Evolutionary conservation across 1,140 invertebrate species (phyloP).

Genomic region (Hypsibius dujardini): DNA sequence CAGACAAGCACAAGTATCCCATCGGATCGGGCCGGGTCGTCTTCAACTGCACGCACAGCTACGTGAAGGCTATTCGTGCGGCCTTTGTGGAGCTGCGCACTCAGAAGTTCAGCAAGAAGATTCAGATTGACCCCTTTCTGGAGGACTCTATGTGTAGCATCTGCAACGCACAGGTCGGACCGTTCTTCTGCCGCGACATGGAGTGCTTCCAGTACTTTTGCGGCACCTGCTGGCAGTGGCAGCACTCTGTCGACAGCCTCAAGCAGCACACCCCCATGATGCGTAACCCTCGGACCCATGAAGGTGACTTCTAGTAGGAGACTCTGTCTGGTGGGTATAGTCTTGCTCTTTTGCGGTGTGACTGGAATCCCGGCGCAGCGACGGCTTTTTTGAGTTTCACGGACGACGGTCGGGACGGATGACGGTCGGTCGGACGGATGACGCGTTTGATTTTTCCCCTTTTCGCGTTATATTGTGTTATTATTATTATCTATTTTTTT

Average conservation of each 20-base stretch:
- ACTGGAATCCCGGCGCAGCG: not conserved
- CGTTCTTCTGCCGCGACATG: conserved; percentile 80
- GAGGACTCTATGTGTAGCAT: conserved; percentile 79
- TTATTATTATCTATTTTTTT: not conserved
- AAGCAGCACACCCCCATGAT: conserved; percentile 63
- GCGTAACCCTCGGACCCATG: conserved; percentile 37
- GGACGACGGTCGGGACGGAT: no score
- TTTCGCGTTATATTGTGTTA: not conserved
- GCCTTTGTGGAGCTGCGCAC: conserved; percentile 89
- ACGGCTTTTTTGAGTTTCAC: no score
- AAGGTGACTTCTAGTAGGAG: not conserved
- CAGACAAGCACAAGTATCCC: conserved; percentile 92
- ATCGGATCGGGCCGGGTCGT: conserved; percentile 86
- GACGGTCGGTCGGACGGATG: no score
- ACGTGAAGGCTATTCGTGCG: conserved; percentile 76
- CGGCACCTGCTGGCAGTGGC: conserved; percentile 69
- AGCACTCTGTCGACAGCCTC: conserved; percentile 49
- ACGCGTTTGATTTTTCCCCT: no score
- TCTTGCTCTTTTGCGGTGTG: not conserved
- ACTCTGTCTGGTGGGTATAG: not conserved
- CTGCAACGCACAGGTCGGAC: conserved; percentile 72
- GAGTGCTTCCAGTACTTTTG: conserved; percentile 80
- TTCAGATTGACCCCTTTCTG: conserved; percentile 90
- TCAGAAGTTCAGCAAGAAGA: conserved; percentile 76
- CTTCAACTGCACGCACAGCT: conserved; percentile 72